These are phyloP conservation scores for Drosophila cognata DNA, from an alignment of 2,888 invertebrate genomes.

Conservation along the genomic window DNA sequence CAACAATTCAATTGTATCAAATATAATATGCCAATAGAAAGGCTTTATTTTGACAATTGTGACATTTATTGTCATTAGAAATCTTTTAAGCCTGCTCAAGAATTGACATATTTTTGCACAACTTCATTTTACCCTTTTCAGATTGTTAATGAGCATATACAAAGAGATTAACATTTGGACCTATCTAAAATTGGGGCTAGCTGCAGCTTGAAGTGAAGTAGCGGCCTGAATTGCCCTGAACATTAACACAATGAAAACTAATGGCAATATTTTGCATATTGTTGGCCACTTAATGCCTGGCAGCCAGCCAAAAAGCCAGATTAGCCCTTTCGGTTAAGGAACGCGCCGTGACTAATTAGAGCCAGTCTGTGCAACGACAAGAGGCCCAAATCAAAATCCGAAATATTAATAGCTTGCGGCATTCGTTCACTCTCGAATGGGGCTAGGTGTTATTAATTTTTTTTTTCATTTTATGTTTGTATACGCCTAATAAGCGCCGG, in stretches of 20 bases:
- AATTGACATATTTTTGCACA: background rate
- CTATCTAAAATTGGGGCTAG: background rate
- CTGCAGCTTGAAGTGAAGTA: background rate
- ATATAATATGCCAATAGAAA: background rate
- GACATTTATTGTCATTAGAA: background rate
- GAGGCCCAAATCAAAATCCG: slow-evolving; percentile 54
- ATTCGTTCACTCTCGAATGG: slow-evolving; percentile 8
- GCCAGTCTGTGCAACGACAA: slow-evolving; percentile 38
- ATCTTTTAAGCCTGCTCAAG: background rate
- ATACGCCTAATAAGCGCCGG: slow-evolving; percentile 75
- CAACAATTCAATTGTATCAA: background rate
- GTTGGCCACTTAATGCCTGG: slow-evolving; percentile 22
- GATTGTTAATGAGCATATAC: background rate
- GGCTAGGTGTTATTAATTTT: slow-evolving; percentile 2
- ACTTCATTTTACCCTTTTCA: background rate
- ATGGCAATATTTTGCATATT: background rate
- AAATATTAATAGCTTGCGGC: slow-evolving; percentile 62
- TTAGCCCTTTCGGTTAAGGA: slow-evolving; percentile 1
- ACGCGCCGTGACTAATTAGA: slow-evolving; percentile 59
- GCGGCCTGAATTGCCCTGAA: background rate
- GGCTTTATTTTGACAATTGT: background rate
- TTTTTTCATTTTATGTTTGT: slow-evolving; percentile 17
- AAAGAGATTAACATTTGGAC: background rate
- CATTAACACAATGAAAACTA: background rate
- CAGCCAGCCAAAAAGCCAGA: slow-evolving; percentile 41